Evolutionary conservation across 2,888 invertebrate genomes (phyloP).

Genomic region (Trachelus troglodyta): DNA sequence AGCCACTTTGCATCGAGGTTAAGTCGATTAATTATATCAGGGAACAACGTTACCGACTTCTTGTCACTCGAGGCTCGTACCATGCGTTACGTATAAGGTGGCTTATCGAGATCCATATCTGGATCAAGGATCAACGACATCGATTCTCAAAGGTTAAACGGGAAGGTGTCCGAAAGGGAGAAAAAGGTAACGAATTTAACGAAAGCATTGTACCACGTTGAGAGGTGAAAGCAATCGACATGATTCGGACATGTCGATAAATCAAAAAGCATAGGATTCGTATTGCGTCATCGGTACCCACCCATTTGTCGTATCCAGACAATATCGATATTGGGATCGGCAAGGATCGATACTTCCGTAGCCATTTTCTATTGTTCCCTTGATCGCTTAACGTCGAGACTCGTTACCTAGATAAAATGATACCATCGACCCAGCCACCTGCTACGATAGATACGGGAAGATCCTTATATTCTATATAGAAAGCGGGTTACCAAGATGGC

Average conservation of each 20-base stretch:
- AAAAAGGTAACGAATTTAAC: background rate
- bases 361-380: background rate
- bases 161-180: background rate
- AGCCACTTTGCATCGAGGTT: background rate
- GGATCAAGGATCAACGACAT: background rate
- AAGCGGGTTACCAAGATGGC: background rate
- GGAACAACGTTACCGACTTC: background rate
- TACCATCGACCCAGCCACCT: background rate
- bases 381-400: background rate
- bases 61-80: background rate
- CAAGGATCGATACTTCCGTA: background rate
- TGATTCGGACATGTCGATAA: conserved; percentile 47
- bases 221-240: conserved; percentile 9
- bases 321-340: background rate
- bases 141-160: background rate
- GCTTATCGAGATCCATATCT: background rate
- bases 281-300: background rate
- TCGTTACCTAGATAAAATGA: background rate
- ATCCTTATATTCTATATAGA: background rate
- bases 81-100: background rate
- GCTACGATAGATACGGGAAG: background rate
- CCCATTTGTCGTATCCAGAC: background rate
- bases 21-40: background rate
- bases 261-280: conserved; percentile 23
- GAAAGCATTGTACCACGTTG: background rate